Percentiles rank a stretch among this genome's conserved stretches.
phyloP scores from a whole-genome alignment of 2,888 invertebrate genomes.

The Chrysomela aeneicollis region DNA sequence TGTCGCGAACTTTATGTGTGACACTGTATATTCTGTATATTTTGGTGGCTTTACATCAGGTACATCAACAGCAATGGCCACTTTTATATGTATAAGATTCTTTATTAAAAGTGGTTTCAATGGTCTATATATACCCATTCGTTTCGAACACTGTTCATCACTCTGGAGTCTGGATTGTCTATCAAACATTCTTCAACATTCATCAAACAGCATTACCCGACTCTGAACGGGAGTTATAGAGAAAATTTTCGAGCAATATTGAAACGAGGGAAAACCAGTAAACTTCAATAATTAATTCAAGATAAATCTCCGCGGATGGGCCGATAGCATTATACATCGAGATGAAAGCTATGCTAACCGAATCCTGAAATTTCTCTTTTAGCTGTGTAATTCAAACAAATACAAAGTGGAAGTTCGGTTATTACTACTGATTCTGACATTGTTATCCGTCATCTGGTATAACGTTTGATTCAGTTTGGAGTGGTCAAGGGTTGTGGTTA shows the following conservation, averaged over 20 bases:
- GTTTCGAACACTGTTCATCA: background rate
- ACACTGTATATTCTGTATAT: too few species aligned
- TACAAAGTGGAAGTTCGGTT: slow-evolving; percentile 52
- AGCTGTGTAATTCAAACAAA: slow-evolving; percentile 53
- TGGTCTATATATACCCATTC: background rate
- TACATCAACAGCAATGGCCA: too few species aligned
- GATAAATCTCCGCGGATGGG: slow-evolving; percentile 18
- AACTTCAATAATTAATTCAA: slow-evolving; percentile 26
- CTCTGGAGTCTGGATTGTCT: background rate
- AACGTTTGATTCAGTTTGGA: background rate
- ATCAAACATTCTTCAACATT: slow-evolving; percentile 2
- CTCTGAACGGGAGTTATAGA: background rate
- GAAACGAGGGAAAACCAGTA: slow-evolving; percentile 18
- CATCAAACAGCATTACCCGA: slow-evolving; percentile 4
- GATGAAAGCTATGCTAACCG: slow-evolving; percentile 33
- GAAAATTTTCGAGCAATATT: slow-evolving; percentile 1
- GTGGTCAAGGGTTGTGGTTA: background rate
- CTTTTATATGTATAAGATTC: background rate
- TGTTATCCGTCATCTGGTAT: background rate
- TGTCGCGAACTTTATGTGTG: too few species aligned
- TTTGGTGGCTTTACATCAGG: too few species aligned
- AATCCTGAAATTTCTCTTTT: slow-evolving; percentile 50
- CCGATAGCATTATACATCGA: slow-evolving; percentile 17
- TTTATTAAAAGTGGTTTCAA: background rate
- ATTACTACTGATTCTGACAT: slow-evolving; percentile 52